A percentile compares a stretch with the other conserved stretches of the same genome.
These are phyloP conservation scores for Mionectes olivaceus DNA, from an alignment of 2,797 vertebrate species.

Conservation along the genomic window DNA sequence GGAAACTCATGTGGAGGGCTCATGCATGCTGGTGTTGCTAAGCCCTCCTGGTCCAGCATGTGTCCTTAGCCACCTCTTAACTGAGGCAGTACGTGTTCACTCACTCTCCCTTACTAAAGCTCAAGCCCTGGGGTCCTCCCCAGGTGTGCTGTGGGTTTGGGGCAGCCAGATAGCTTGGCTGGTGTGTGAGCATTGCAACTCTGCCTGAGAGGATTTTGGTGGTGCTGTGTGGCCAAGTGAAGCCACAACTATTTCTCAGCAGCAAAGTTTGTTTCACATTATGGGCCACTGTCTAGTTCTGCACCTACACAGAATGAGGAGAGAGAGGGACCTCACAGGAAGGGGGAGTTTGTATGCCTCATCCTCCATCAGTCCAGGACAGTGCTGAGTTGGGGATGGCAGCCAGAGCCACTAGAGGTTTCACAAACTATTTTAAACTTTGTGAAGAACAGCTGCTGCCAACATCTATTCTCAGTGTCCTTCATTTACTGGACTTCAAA, in stretches of 20 bases:
- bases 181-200: not conserved
- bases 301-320: not conserved
- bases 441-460: not conserved
- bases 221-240: not conserved
- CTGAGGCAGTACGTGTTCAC: accelerated
- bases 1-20: not conserved
- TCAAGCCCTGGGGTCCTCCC: not conserved
- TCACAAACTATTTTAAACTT: not conserved
- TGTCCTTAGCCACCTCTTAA: not conserved
- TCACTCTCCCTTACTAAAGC: not conserved
- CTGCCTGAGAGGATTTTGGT: not conserved
- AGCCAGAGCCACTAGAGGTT: not conserved
- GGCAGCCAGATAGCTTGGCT: not conserved
- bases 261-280: not conserved
- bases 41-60: not conserved
- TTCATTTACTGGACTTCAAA: not conserved
- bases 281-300: not conserved
- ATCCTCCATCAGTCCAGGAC: not conserved
- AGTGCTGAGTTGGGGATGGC: not conserved
- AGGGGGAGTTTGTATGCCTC: not conserved
- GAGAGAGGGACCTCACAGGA: not conserved
- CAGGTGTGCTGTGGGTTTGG: not conserved
- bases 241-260: not conserved
- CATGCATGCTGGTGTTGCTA: not conserved
- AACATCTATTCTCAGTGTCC: not conserved